Conservation (phyloP, 2,888 invertebrate genomes). For the Desoria tigrina region DNA sequence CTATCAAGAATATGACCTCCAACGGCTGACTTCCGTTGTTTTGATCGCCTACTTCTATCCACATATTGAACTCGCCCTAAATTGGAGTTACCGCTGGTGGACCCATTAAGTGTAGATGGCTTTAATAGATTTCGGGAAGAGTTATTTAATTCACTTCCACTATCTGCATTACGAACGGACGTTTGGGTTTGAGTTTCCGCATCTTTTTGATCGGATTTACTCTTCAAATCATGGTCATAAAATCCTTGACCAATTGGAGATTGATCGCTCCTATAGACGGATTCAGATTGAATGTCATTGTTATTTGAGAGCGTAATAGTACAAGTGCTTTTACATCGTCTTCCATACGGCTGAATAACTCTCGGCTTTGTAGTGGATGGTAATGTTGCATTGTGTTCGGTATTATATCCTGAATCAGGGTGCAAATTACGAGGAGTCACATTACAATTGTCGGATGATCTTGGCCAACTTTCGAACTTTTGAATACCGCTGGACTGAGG, state of each 20-base stretch:
- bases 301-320: constrained; percentile 65
- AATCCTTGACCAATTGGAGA: neutral
- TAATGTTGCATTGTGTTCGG: constrained; percentile 57
- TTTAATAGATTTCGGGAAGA: neutral
- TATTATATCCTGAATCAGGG: constrained; percentile 62
- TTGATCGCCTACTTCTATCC: neutral
- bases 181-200: constrained; percentile 38
- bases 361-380: constrained; percentile 42
- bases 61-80: constrained; percentile 7
- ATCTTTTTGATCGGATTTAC: constrained; percentile 28
- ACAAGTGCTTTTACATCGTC: constrained; percentile 68
- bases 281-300: constrained; percentile 14
- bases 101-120: neutral
- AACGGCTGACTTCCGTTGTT: neutral
- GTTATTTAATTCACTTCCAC: constrained; percentile 1
- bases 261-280: constrained; percentile 15
- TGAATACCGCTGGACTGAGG: constrained; percentile 47
- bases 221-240: neutral
- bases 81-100: no score
- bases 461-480: constrained; percentile 53
- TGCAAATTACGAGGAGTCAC: neutral
- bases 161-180: neutral
- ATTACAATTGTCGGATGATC: constrained; percentile 7
- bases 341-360: constrained; percentile 58
- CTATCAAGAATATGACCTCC: neutral